phyloP scores from a whole-genome alignment of 2,888 invertebrate species.

The Baronia brevicornis region DNA sequence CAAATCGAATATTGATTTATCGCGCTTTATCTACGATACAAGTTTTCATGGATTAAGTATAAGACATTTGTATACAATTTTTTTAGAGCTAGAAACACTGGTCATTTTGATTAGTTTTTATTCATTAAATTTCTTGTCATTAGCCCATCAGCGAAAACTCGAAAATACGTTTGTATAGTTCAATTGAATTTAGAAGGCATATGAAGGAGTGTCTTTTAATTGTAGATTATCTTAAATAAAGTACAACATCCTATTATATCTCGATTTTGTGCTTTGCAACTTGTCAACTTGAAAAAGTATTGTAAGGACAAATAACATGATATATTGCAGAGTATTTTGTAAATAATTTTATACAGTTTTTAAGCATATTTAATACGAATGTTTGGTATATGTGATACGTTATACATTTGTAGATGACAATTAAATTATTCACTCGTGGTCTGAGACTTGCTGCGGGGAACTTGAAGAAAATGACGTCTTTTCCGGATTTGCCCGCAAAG shows the following conservation, averaged over 20 bases:
- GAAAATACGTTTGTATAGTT: too few species aligned
- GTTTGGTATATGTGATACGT: conserved; percentile 20
- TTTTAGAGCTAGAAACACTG: too few species aligned
- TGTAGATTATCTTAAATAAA: conserved; percentile 5
- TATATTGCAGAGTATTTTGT: conserved; percentile 54
- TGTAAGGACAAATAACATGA: conserved; percentile 42
- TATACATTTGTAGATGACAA: conserved; percentile 55
- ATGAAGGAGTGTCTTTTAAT: too few species aligned
- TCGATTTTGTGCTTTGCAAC: conserved; percentile 19
- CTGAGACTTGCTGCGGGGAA: conserved; percentile 40
- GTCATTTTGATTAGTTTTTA: too few species aligned
- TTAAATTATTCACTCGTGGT: conserved; percentile 52
- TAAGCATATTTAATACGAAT: conserved; percentile 14
- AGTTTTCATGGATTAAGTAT: too few species aligned
- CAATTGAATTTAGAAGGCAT: too few species aligned
- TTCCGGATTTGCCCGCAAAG: conserved; percentile 59
- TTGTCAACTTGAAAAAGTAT: conserved; percentile 28
- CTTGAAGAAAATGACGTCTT: conserved; percentile 49
- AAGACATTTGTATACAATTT: too few species aligned
- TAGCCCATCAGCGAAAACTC: too few species aligned
- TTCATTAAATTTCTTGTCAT: too few species aligned
- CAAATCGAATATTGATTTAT: too few species aligned
- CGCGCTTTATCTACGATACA: too few species aligned
- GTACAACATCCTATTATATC: too few species aligned
- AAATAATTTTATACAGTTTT: conserved; percentile 42